Conservation (phyloP, 2,797 vertebrate genomes). For the Galago senegalensis region DNA sequence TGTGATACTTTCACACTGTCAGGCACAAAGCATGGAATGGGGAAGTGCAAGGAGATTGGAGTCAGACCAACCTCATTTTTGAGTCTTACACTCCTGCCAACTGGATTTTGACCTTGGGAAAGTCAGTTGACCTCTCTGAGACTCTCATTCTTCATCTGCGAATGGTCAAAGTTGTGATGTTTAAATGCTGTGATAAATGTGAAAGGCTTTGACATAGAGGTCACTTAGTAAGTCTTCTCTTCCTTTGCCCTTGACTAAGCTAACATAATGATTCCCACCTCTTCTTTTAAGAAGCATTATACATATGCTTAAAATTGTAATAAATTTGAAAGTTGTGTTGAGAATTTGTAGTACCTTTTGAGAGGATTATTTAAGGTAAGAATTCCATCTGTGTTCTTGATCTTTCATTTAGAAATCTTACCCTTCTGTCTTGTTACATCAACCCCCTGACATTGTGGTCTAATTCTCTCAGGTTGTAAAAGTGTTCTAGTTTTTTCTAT, state of each 20-base stretch:
- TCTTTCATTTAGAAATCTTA: conserved; percentile 20
- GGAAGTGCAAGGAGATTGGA: neutral
- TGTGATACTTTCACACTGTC: neutral
- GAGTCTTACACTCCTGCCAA: neutral
- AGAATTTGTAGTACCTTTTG: neutral
- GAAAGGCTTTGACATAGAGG: neutral
- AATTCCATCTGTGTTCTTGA: neutral
- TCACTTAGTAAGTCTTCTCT: neutral
- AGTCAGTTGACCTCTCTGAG: neutral
- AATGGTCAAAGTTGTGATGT: conserved; percentile 15
- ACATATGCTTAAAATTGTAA: neutral
- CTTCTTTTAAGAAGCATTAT: conserved; percentile 13
- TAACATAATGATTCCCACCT: neutral
- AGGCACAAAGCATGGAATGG: neutral
- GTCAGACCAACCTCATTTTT: conserved; percentile 26
- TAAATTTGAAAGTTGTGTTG: conserved; percentile 35
- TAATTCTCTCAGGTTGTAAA: conserved; percentile 13
- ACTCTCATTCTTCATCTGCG: conserved; percentile 23
- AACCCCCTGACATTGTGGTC: neutral
- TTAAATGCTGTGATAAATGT: neutral
- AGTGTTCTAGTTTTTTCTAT: neutral
- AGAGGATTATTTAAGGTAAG: neutral
- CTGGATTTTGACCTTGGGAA: neutral
- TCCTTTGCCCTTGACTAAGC: conserved; percentile 4
- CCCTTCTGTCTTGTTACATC: neutral